These are phyloP conservation scores for Zaprionus nigranus DNA, from an alignment of 1,140 invertebrate species.

Conservation along the genomic window DNA sequence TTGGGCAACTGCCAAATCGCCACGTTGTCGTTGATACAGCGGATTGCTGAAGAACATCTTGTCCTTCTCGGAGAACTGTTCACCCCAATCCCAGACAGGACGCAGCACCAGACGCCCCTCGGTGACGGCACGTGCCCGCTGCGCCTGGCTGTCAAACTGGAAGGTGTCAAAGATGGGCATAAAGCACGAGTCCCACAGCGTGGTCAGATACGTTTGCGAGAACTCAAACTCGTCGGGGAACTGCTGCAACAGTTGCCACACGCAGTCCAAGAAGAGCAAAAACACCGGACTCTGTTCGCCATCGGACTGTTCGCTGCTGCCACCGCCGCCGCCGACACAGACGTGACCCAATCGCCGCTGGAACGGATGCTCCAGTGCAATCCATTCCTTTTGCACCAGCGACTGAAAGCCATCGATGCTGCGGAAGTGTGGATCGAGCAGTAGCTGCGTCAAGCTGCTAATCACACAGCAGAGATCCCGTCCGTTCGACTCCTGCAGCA, in stretches of 20 bases:
- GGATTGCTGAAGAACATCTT: slow-evolving; percentile 92
- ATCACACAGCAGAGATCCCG: slow-evolving; percentile 95
- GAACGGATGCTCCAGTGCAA: slow-evolving; percentile 96
- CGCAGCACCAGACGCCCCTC: slow-evolving; percentile 86
- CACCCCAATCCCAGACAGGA: slow-evolving; percentile 93
- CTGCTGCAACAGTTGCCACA: slow-evolving; percentile 95
- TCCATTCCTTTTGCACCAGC: slow-evolving; percentile 97
- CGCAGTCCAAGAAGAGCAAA: slow-evolving; percentile 95
- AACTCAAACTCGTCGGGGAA: slow-evolving; percentile 96
- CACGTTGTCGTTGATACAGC: slow-evolving; percentile 86
- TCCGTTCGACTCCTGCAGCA: slow-evolving; percentile 95
- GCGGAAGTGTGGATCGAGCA: slow-evolving; percentile 93
- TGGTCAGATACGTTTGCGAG: slow-evolving; percentile 95
- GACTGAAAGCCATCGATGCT: slow-evolving; percentile 95
- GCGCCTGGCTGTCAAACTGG: slow-evolving; percentile 93
- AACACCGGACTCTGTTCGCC: slow-evolving; percentile 91
- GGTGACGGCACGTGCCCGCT: slow-evolving; percentile 85
- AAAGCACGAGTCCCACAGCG: slow-evolving; percentile 94
- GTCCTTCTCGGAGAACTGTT: slow-evolving; percentile 92
- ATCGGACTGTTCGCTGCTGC: slow-evolving; percentile 75
- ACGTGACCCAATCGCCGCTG: slow-evolving; percentile 88
- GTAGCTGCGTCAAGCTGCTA: slow-evolving; percentile 93
- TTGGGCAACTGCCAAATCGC: slow-evolving; percentile 49
- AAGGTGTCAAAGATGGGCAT: slow-evolving; percentile 96
- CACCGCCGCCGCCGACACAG: slow-evolving; percentile 50